Evolutionary conservation across 2,888 invertebrate species (phyloP).

Genomic region (Labia minor): DNA sequence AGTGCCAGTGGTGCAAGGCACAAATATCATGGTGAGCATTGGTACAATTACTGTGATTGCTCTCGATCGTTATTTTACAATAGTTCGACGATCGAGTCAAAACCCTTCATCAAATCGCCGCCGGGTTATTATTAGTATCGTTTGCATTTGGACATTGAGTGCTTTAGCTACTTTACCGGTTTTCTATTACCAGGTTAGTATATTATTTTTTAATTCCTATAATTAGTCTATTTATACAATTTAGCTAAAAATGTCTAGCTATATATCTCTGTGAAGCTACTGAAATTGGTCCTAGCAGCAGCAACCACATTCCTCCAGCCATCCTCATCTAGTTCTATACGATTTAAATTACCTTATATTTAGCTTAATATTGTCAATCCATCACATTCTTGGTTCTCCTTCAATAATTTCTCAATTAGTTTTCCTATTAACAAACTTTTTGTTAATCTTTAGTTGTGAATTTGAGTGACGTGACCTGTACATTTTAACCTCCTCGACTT

Average conservation of each 20-base stretch:
- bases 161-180: slow-evolving; percentile 30
- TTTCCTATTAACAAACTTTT: too few relatives aligned
- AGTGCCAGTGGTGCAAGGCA: slow-evolving; percentile 44
- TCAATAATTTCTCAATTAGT: too few relatives aligned
- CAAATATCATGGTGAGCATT: slow-evolving; percentile 49
- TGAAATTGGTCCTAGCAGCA: too few relatives aligned
- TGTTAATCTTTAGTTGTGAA: too few relatives aligned
- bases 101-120: slow-evolving; percentile 25
- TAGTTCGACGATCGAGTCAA: slow-evolving; percentile 33
- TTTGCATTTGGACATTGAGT: slow-evolving; percentile 31
- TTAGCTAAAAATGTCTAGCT: neutral
- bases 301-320: too few relatives aligned
- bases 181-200: slow-evolving; percentile 31
- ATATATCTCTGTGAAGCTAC: neutral
- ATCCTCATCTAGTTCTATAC: too few relatives aligned
- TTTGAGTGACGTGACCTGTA: too few relatives aligned
- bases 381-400: too few relatives aligned
- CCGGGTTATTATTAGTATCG: slow-evolving; percentile 30
- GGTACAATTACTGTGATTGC: slow-evolving; percentile 49
- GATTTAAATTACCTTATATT: too few relatives aligned
- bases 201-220: neutral
- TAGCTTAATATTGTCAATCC: too few relatives aligned
- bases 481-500: too few relatives aligned
- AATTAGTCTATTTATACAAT: neutral
- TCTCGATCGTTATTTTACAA: slow-evolving; percentile 37